Evolutionary conservation across 1,140 invertebrate genomes (phyloP).

Genomic region (Ceratitis capitata): DNA sequence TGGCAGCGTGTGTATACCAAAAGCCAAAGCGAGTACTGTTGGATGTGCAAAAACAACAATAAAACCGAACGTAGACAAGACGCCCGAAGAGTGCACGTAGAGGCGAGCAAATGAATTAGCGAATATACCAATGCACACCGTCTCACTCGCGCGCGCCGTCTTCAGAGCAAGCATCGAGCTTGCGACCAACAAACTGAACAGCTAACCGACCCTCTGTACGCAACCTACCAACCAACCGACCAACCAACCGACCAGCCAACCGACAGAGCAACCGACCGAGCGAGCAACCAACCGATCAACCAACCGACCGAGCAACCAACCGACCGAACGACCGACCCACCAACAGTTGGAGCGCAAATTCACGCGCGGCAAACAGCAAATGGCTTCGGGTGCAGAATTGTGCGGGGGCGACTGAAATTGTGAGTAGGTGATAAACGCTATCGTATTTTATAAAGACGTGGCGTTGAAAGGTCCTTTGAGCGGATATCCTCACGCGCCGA

Average conservation of each 20-base stretch:
- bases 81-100: not conserved
- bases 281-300: not conserved
- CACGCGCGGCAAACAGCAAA: not conserved
- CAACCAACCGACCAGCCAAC: not conserved
- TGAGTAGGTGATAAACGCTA: constrained; percentile 25
- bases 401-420: not conserved
- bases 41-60: not conserved
- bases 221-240: not conserved
- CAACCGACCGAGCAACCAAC: not conserved
- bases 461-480: constrained; percentile 43
- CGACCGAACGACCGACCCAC: not conserved
- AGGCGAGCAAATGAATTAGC: constrained; percentile 3
- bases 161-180: not conserved
- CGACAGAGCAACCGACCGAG: not conserved
- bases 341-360: not conserved
- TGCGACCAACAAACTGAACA: not conserved
- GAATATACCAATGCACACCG: not conserved
- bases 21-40: not conserved
- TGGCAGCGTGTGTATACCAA: not conserved
- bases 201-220: not conserved
- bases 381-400: not conserved
- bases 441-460: constrained; percentile 43
- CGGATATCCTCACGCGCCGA: constrained; percentile 8
- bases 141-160: not conserved
- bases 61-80: too few relatives aligned